Conservation (phyloP, 2,888 invertebrate species). For the Lithosia quadra region DNA sequence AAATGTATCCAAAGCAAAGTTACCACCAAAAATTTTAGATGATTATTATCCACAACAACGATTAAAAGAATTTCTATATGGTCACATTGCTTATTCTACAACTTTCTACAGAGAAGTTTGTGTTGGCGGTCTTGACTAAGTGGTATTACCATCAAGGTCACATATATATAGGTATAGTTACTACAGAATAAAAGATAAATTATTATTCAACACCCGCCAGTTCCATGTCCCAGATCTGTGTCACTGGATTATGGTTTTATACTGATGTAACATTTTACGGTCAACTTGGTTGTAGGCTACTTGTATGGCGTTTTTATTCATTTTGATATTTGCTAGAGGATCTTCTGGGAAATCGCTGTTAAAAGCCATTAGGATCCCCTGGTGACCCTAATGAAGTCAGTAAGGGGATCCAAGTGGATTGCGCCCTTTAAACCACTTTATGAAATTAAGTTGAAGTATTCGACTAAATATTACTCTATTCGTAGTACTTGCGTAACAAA, state of each 20-base stretch:
- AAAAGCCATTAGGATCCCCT: neutral
- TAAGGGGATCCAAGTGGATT: neutral
- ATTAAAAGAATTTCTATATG: too few species aligned
- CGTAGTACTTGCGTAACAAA: neutral
- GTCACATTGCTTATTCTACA: too few species aligned
- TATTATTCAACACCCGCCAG: conserved; percentile 2
- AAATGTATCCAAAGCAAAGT: too few species aligned
- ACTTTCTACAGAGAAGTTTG: too few species aligned
- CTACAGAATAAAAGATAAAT: conserved; percentile 2
- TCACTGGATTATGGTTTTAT: neutral
- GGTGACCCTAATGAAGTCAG: neutral
- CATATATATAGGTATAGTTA: neutral
- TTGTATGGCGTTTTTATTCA: neutral
- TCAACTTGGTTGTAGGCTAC: neutral
- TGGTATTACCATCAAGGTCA: neutral
- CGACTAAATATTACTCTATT: too few species aligned
- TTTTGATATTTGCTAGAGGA: neutral
- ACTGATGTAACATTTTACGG: neutral
- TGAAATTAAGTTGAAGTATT: too few species aligned
- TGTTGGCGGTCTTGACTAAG: too few species aligned
- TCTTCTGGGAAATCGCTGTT: too few species aligned
- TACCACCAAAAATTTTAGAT: too few species aligned
- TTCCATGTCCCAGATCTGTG: neutral
- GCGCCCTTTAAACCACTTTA: neutral
- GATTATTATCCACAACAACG: neutral